Evolutionary conservation across 1,140 invertebrate species (phyloP), one percentile per base, ranked within the genome.

Genomic region (Zaprionus inermis): DNA sequence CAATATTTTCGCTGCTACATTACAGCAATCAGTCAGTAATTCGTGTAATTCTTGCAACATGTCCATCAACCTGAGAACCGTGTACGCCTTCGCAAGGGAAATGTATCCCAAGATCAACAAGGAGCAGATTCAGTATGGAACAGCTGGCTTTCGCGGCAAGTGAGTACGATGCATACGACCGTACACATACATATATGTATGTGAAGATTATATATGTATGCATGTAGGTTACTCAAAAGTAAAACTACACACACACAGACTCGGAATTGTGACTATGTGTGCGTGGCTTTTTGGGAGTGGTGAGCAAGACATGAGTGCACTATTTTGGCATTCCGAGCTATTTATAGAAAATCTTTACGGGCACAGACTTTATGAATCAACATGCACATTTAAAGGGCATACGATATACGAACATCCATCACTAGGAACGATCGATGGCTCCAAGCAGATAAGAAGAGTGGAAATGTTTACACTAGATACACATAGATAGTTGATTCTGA

Each of bases 81-180:
- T 95, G 70, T 95, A 95, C 93, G 95, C 95, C 88, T 95, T 95
- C 93, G 95, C 95, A 55, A 93, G 95, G 93, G 95, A 95, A 94
- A 95, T 95, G 95, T 95, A 95, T 91, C 95, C 95, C n/a, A 95
- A 95, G 92, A 94, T 79, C 14, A 93, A 93, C 36, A 94, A 94
- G 81, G 91, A 93, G 75, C 93, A 94, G 79, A 94, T 96, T 74
- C 93, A 95, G 90, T 96, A 96, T 92, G 95, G 95, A 78, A 96
- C 95, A 67, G 95, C 95, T 76, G 95, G 95, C 81, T 96, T 96
- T 91, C 93, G 95, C 73, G 94, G 94, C 81, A 95, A 94, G 95
- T 95, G 90, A 95, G 94, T 86, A 67, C 46, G 55, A 16, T 30
- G 18, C 36, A 44, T 12, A 38, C 18, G n/a, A 38, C 12, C 7